Conservation (phyloP, 2,888 invertebrate genomes). For the Parnassius mnemosyne region DNA sequence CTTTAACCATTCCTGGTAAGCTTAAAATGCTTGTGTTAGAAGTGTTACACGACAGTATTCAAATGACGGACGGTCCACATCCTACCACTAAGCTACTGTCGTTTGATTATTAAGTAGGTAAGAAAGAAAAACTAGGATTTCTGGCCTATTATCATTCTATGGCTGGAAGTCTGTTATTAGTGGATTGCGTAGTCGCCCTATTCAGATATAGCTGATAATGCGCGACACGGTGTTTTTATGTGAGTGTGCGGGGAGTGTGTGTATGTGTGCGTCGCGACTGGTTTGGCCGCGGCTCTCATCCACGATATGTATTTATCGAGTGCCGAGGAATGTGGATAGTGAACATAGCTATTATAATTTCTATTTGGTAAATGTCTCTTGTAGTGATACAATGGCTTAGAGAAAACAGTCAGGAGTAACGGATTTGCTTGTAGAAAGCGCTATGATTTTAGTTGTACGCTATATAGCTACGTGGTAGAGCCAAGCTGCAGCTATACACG, state of each 20-base stretch:
- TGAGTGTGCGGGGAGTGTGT: not conserved
- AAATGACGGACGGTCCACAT: too few relatives aligned
- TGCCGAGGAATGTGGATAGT: conserved; percentile 14
- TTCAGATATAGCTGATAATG: not conserved
- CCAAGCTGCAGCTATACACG: not conserved
- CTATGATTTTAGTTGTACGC: not conserved
- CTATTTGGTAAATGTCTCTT: conserved; percentile 10
- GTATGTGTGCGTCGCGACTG: conserved; percentile 9
- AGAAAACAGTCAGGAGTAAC: too few relatives aligned
- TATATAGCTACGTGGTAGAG: not conserved
- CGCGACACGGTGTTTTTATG: not conserved
- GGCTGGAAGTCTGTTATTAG: not conserved
- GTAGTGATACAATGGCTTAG: not conserved
- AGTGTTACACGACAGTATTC: too few relatives aligned
- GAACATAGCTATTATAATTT: conserved; percentile 6
- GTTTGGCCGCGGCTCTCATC: conserved; percentile 6
- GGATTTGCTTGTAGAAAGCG: too few relatives aligned
- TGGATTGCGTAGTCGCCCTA: conserved; percentile 8
- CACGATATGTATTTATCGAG: conserved; percentile 13
- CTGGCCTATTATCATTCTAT: too few relatives aligned
- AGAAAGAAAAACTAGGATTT: too few relatives aligned
- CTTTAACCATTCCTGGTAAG: too few relatives aligned
- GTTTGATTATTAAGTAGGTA: too few relatives aligned
- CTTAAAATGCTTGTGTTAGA: too few relatives aligned
- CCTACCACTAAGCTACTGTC: too few relatives aligned